phyloP scores from a whole-genome alignment of 2,113 vertebrate species.

The Mandrillus leucophaeus region DNA sequence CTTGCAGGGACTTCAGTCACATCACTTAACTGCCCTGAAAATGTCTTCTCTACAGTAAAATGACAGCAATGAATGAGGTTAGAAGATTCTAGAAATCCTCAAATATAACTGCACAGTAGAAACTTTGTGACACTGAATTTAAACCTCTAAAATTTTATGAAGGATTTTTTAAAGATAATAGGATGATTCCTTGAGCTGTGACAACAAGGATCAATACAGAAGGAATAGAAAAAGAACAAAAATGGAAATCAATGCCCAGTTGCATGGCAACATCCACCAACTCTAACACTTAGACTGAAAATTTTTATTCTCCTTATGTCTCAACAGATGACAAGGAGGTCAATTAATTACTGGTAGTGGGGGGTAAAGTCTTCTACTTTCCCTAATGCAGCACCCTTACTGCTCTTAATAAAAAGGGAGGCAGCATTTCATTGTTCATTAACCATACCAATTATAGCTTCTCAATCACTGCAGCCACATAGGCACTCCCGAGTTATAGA shows the following conservation, averaged over 20 bases:
- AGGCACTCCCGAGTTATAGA: neutral
- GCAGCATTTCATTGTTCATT: conserved; percentile 60
- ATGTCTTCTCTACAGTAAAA: neutral
- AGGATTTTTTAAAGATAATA: neutral
- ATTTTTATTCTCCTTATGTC: neutral
- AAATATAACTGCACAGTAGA: neutral
- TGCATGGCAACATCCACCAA: neutral
- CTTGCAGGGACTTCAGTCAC: neutral
- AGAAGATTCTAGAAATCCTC: neutral
- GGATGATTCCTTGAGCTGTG: conserved; percentile 42
- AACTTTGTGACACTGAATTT: neutral
- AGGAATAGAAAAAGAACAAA: conserved; percentile 26
- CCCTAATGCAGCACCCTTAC: neutral
- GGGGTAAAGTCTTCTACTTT: neutral
- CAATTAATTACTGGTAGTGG: neutral
- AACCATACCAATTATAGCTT: conserved; percentile 67
- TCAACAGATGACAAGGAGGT: neutral
- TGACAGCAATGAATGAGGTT: neutral
- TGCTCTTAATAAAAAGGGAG: conserved; percentile 62
- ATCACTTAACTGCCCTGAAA: neutral
- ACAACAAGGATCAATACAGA: conserved; percentile 50
- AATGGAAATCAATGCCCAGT: conserved; percentile 49
- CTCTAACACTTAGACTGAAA: neutral
- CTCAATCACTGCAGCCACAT: conserved; percentile 41
- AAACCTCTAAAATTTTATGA: neutral